Percentiles rank a stretch among this genome's conserved stretches.
These are phyloP conservation scores for Anthopleura xanthogrammica DNA, from an alignment of 92 coral and sea anemone genomes.

Conservation along the genomic window DNA sequence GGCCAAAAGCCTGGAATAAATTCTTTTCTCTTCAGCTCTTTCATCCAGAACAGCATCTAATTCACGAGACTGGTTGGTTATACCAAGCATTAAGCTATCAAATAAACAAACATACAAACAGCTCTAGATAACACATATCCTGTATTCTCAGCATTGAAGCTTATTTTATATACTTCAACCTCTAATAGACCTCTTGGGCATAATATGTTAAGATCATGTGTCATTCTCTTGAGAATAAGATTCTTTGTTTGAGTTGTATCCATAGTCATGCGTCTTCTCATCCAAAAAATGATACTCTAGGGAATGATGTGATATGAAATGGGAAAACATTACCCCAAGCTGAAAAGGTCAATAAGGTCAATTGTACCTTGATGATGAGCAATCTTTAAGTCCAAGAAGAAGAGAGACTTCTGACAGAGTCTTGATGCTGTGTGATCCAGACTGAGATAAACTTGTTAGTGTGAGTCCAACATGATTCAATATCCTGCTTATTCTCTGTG, in stretches of 20 bases:
- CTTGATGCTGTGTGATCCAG: slow-evolving; percentile 79
- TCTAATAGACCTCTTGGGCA: no score
- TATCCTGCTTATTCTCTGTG: slow-evolving; percentile 62
- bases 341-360: no score
- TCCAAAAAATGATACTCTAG: no score
- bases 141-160: no score
- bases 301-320: no score
- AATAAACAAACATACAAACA: background rate
- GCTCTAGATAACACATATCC: no score
- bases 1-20: slow-evolving; percentile 59
- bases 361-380: slow-evolving; percentile 75
- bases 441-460: slow-evolving; percentile 76
- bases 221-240: no score
- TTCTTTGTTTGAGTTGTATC: no score
- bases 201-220: no score
- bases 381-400: slow-evolving; percentile 76
- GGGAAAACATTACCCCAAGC: no score
- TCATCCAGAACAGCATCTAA: slow-evolving; percentile 60
- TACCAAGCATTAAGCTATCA: slow-evolving; percentile 71
- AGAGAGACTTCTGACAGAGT: slow-evolving; percentile 73
- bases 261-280: no score
- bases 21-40: slow-evolving; percentile 59
- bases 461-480: slow-evolving; percentile 70
- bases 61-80: slow-evolving; percentile 64
- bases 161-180: no score